A percentile compares a stretch with the other conserved stretches of the same genome.
Evolutionary conservation across 2,113 vertebrate species (phyloP).

Genomic region (Speoplatyrhinus poulsoni): DNA sequence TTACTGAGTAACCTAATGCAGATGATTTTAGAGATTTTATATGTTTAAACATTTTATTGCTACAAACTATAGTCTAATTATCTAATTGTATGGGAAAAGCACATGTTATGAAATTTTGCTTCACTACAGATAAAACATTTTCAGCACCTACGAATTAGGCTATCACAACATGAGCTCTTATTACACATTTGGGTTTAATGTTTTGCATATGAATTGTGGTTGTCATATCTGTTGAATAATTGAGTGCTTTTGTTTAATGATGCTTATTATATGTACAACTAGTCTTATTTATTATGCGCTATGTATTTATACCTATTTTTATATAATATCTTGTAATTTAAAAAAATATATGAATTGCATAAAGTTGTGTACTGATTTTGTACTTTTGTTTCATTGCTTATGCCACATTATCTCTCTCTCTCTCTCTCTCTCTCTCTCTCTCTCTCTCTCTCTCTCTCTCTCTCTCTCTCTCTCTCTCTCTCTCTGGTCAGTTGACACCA

Average conservation of each 20-base stretch:
- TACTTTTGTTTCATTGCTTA: background rate
- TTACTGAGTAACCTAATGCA: too few relatives aligned
- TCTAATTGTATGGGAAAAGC: too few relatives aligned
- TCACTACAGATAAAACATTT: background rate
- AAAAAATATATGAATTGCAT: background rate
- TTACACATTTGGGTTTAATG: too few relatives aligned
- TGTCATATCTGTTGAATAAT: too few relatives aligned
- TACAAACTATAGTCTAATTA: too few relatives aligned
- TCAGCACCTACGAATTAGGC: background rate
- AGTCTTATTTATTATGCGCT: background rate
- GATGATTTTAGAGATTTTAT: too few relatives aligned
- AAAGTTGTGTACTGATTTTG: background rate
- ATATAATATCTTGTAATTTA: background rate
- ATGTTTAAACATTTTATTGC: too few relatives aligned
- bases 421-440: background rate
- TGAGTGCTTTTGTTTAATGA: too few relatives aligned
- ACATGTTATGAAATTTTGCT: background rate
- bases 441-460: background rate
- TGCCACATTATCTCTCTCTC: background rate
- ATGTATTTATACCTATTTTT: background rate
- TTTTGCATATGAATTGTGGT: too few relatives aligned
- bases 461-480: background rate
- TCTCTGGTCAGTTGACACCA: conserved; percentile 27
- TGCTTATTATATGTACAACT: too few relatives aligned
- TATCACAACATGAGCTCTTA: too few relatives aligned